Conservation (phyloP, 2,888 invertebrate species). For the Drosophila differens region DNA sequence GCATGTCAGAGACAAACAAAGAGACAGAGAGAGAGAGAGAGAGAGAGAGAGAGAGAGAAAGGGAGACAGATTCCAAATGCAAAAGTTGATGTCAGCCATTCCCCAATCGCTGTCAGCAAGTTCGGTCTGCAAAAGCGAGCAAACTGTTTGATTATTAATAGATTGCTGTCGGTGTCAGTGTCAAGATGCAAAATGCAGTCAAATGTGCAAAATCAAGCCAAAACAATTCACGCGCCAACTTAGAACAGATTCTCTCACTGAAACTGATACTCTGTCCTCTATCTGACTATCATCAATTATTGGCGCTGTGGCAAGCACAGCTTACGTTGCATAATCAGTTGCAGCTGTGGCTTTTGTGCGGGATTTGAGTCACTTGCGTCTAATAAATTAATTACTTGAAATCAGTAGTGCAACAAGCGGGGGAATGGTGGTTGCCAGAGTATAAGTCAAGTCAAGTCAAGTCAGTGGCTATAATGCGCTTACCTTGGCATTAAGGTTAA, state of each 20-base stretch:
- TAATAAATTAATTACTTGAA: slow-evolving; percentile 63
- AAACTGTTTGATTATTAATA: slow-evolving; percentile 59
- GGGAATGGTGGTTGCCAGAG: neutral
- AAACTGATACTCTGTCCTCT: neutral
- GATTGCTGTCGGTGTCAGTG: slow-evolving; percentile 47
- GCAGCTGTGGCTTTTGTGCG: slow-evolving; percentile 7
- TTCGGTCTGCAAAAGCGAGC: neutral
- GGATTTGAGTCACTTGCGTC: slow-evolving; percentile 21
- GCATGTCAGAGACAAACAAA: slow-evolving; percentile 19
- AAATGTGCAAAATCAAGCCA: slow-evolving; percentile 41
- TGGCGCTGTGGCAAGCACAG: slow-evolving; percentile 1
- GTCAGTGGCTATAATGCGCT: slow-evolving; percentile 50
- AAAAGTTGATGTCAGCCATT: slow-evolving; percentile 32
- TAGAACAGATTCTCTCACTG: neutral
- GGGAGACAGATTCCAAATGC: neutral
- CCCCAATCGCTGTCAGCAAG: slow-evolving; percentile 49
- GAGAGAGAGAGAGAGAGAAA: neutral
- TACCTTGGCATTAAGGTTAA: slow-evolving; percentile 38
- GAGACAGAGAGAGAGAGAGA: neutral
- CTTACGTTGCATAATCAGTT: slow-evolving; percentile 32
- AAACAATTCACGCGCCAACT: slow-evolving; percentile 33
- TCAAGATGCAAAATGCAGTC: neutral
- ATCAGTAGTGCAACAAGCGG: slow-evolving; percentile 32
- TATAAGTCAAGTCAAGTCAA: slow-evolving; percentile 48
- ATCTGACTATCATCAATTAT: slow-evolving; percentile 52